A percentile compares a stretch with the other conserved stretches of the same genome.
These are phyloP conservation scores for Portevinia maculata DNA, from an alignment of 2,888 invertebrate species.

Conservation along the genomic window DNA sequence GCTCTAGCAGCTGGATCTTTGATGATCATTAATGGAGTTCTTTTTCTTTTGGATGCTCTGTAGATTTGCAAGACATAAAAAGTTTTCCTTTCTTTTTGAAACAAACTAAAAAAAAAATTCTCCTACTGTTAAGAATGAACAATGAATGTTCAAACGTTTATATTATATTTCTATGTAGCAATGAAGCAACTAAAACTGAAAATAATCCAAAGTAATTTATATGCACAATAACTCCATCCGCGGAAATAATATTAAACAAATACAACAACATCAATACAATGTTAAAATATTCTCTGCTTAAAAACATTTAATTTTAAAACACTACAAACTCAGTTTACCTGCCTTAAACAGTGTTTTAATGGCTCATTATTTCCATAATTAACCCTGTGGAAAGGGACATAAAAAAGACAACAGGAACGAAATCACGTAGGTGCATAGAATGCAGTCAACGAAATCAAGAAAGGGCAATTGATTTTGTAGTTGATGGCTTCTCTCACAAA, in stretches of 20 bases:
- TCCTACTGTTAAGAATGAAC: conserved; percentile 53
- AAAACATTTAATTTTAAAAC: too few relatives aligned
- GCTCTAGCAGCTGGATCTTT: conserved; percentile 80
- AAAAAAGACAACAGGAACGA: too few relatives aligned
- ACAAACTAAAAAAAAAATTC: conserved; percentile 9
- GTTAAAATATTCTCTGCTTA: too few relatives aligned
- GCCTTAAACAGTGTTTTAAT: too few relatives aligned
- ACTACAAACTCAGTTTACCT: too few relatives aligned
- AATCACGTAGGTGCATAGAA: too few relatives aligned
- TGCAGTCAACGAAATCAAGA: too few relatives aligned
- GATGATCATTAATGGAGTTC: conserved; percentile 81
- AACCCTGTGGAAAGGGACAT: too few relatives aligned
- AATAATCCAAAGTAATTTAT: conserved; percentile 35
- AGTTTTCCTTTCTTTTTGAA: conserved; percentile 9
- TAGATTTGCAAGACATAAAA: conserved; percentile 81
- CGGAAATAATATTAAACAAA: conserved; percentile 23
- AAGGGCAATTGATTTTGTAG: too few relatives aligned
- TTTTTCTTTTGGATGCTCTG: conserved; percentile 80
- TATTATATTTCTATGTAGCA: conserved; percentile 15
- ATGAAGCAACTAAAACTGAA: conserved; percentile 14
- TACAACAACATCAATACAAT: too few relatives aligned
- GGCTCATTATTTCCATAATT: too few relatives aligned
- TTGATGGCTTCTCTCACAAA: too few relatives aligned
- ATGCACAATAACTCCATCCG: conserved; percentile 37
- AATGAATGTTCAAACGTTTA: conserved; percentile 55